Base-by-base conservation (phyloP, 2,113 vertebrate genomes). In the Oryzias woworae region DNA sequence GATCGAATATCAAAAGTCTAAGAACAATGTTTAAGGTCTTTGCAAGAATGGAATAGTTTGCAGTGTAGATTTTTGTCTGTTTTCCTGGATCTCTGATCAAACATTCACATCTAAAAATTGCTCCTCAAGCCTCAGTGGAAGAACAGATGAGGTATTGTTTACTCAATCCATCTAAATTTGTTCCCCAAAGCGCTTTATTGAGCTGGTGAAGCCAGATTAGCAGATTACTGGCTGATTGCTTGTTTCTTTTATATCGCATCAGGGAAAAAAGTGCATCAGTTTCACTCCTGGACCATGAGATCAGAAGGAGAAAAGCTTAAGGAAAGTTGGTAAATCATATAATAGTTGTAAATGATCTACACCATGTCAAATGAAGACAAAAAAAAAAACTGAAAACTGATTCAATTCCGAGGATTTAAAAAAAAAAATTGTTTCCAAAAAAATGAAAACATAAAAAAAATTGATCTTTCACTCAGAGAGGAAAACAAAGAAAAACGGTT, bases 91-190 rank as follows among this genome's bases (percentile, higher is more conserved):
- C 26, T 28, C 45, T 36, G 18, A 41, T 57, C 48, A 45, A 18
- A 61, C 61, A 3, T 48, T 18, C 58, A 12, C 50, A 4, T 12
- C 8, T 41, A 63, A 66, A 75, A 36, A 48, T 54, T 54, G 5
- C n/a, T 58, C 69, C 68, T 80, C 53, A 76, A 78, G 49, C 47
- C 16, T 5, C 31, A 67, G 17, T 14, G 51, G 23, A 43, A 65
- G 62, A 66, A 88, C 80, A 90, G 62, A 82, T 69, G 15, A 1
- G n/a, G 65, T 77, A 83, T 89, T 91, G 91, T 92, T 82, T 55
- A 41, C 41, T 60, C 69, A 84, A 82, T 87, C 80, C 78, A 43
- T 73, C 77, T 81, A 78, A 76, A 75, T 89, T 78, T 60, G 73
- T 70, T 77, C 58, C 58, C 63, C 53, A 86, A 86, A 87, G 77